Conservation (phyloP, 2,888 invertebrate species). For the Octonoba sinensis region DNA sequence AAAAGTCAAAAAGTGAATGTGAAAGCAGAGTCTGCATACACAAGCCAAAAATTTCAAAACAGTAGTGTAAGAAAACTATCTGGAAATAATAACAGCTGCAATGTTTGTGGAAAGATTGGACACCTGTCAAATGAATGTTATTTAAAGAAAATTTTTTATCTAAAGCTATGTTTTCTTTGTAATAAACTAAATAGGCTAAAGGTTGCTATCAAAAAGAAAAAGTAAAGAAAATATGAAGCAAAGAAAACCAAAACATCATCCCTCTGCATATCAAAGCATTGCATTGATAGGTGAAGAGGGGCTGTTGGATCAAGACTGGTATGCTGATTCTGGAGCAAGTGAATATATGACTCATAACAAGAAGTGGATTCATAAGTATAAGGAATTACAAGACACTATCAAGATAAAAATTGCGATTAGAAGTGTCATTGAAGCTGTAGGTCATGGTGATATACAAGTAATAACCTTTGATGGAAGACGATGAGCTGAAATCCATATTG, state of each 20-base stretch:
- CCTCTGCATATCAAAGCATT: too few relatives aligned
- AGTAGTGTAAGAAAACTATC: not conserved
- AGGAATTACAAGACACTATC: not conserved
- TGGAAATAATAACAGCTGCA: not conserved
- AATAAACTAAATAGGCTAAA: too few relatives aligned
- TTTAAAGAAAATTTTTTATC: too few relatives aligned
- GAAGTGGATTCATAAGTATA: not conserved
- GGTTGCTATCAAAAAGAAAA: too few relatives aligned
- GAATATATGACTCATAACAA: not conserved
- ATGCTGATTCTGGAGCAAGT: not conserved
- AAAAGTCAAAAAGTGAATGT: not conserved
- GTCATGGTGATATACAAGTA: not conserved
- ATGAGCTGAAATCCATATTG: not conserved
- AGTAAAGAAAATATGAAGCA: too few relatives aligned
- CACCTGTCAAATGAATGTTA: too few relatives aligned
- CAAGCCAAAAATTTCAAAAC: not conserved
- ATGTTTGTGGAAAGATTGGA: not conserved
- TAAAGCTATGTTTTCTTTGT: too few relatives aligned
- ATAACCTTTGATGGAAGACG: not conserved
- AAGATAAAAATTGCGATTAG: too few relatives aligned
- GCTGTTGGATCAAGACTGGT: not conserved
- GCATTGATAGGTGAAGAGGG: too few relatives aligned
- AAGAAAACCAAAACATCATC: too few relatives aligned
- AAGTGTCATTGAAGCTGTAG: too few relatives aligned
- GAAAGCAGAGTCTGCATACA: too few relatives aligned